Percentiles rank a stretch among this genome's conserved stretches.
Conservation (phyloP, 2,113 vertebrate genomes). For the Microtus oregoni region DNA sequence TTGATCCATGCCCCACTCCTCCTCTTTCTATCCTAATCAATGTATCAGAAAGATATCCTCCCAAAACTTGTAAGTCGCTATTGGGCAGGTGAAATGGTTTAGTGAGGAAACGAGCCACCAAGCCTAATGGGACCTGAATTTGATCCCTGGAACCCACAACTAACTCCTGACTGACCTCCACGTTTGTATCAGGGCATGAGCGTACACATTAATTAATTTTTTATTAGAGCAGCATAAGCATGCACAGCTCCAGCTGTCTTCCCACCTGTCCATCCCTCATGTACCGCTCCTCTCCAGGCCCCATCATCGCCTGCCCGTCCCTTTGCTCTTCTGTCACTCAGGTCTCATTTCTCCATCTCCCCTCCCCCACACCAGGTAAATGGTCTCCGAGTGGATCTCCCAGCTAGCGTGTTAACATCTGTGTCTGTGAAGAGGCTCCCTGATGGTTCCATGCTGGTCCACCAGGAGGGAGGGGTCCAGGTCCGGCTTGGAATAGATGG, state of each 20-base stretch:
- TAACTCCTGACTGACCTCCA: background rate
- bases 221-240: background rate
- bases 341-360: conserved; percentile 14
- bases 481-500: conserved; percentile 81
- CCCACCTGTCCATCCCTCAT: background rate
- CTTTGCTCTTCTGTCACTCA: background rate
- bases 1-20: background rate
- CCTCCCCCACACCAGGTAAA: conserved; percentile 84
- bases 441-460: conserved; percentile 76
- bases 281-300: background rate
- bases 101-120: background rate
- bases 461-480: conserved; percentile 76
- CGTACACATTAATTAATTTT: background rate
- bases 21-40: background rate
- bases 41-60: background rate
- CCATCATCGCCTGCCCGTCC: background rate
- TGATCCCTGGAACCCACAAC: background rate
- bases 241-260: background rate
- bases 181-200: background rate
- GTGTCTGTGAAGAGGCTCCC: conserved; percentile 77
- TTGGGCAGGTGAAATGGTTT: background rate
- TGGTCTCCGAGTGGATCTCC: conserved; percentile 83
- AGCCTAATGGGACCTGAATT: background rate
- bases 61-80: background rate
- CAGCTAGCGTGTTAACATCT: conserved; percentile 72